Percentiles rank a stretch among this genome's conserved stretches.
phyloP scores from a whole-genome alignment of 2,888 invertebrate genomes.

The Venusia cambrica region DNA sequence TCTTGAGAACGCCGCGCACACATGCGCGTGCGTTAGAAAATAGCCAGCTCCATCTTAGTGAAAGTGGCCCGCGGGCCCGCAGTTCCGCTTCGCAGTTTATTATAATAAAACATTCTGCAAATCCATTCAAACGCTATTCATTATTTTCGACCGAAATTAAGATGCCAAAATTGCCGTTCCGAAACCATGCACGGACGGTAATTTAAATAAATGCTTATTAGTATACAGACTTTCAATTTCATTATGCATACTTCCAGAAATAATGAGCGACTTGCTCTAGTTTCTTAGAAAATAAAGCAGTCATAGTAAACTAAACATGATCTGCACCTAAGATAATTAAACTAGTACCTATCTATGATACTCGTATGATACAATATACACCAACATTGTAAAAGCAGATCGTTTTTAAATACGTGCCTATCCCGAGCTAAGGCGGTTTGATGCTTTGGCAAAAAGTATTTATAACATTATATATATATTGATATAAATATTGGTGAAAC shows the following conservation, averaged over 20 bases:
- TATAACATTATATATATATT: too few relatives aligned
- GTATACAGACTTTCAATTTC: constrained; percentile 21
- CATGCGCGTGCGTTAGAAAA: constrained; percentile 54
- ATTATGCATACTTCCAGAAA: constrained; percentile 11
- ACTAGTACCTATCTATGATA: too few relatives aligned
- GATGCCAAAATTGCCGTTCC: constrained; percentile 9
- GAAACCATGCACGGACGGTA: constrained; percentile 8
- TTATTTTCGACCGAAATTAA: constrained; percentile 23
- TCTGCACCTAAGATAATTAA: constrained; percentile 2
- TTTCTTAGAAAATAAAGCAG: too few relatives aligned
- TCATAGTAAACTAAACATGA: background rate
- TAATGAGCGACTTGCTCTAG: too few relatives aligned
- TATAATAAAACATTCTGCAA: constrained; percentile 43
- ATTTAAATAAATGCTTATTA: constrained; percentile 18
- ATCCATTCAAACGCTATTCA: constrained; percentile 25
- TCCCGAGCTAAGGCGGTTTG: too few relatives aligned
- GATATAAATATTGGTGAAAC: constrained; percentile 7
- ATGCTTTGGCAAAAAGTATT: too few relatives aligned
- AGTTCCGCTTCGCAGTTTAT: constrained; percentile 69
- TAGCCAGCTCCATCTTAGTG: constrained; percentile 63
- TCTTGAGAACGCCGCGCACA: constrained; percentile 38
- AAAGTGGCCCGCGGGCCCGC: constrained; percentile 66
- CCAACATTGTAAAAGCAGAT: too few relatives aligned
- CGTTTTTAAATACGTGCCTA: too few relatives aligned
- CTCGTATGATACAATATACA: too few relatives aligned